Conservation (phyloP, 2,797 vertebrate genomes). For the Lacerta agilis region DNA sequence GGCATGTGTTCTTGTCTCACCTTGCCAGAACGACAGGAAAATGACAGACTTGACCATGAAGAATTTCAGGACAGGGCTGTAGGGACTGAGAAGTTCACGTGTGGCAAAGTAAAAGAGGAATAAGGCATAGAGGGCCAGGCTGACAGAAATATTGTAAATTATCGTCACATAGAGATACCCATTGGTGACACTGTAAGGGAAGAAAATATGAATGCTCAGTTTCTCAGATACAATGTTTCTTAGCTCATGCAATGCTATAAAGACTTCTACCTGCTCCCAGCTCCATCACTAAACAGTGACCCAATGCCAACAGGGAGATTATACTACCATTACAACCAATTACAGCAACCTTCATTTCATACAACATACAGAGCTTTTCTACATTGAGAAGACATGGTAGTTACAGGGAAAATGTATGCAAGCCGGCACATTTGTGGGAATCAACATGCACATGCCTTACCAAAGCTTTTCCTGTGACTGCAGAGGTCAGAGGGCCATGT, state of each 20-base stretch:
- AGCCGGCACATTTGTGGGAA: background rate
- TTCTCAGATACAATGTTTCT: conserved; percentile 2
- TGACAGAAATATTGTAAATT: conserved; percentile 96
- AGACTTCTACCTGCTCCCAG: background rate
- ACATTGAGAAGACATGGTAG: background rate
- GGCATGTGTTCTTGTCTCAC: conserved; percentile 72
- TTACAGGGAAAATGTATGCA: background rate
- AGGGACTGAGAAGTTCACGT: conserved; percentile 91
- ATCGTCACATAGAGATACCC: conserved; percentile 97
- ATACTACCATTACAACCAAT: background rate
- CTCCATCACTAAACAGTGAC: background rate
- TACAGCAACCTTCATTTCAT: background rate
- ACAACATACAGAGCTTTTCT: background rate
- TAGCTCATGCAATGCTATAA: background rate
- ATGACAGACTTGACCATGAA: conserved; percentile 98
- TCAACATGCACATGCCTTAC: background rate
- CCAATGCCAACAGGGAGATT: background rate
- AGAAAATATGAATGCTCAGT: background rate
- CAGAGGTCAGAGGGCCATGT: too few relatives aligned
- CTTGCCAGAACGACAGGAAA: conserved; percentile 99
- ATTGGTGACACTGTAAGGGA: conserved; percentile 84
- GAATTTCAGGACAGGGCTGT: conserved; percentile 96
- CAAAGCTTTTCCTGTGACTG: background rate
- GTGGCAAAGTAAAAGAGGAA: conserved; percentile 97
- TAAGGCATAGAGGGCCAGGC: conserved; percentile 94